Evolutionary conservation across 2,888 invertebrate genomes (phyloP), one percentile per base, ranked within the genome.

Genomic region (Tricholauxania praeusta): DNA sequence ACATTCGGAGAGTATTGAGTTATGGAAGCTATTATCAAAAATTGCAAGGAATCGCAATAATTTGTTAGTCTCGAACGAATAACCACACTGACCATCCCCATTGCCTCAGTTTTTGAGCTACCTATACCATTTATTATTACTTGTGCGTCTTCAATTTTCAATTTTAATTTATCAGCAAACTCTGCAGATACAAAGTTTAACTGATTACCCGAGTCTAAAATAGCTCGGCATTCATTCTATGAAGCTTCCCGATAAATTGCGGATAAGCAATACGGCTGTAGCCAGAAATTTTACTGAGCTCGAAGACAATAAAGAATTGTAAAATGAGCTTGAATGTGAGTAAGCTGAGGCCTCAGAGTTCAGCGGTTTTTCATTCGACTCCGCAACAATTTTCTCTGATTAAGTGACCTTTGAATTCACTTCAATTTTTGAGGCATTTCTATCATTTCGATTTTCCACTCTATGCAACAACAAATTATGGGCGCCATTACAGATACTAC

Each of bases 151-250:
- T n/a, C 53, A 53, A 53, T 53, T 53, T n/a, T 53, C 15, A 53
- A 53, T 2, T 53, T 53, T 15, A 53, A 15, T 53, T 53, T 53
- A 10, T 53, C 19, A 53, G 53, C 53, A 53, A 53, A 53, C 15
- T 53, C 15, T 15, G 53, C 12, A 2, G 53, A 15, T 53, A 53
- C 53, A 53, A 53, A 53, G 15, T 53, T 19, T 53, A 53, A 53
- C 53, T 53, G 15, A 19, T n/a, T 53, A 53, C 53, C 53, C 15
- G 53, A 53, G 4, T 53, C 53, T 53, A 53, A 53, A 53, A 53
- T 53, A 15, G 15, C 53, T 53, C 53, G 53, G 15, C 53, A 53
- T 17, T n/a, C n/a, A n/a, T n/a, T 53, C 53, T 53, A 53, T 19
- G 53, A 53, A 53, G 1, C 2, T 53, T 53, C 53, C 53, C 15